These are phyloP conservation scores for Beaufortia kweichowensis DNA, from an alignment of 2,113 vertebrate species.

Conservation along the genomic window DNA sequence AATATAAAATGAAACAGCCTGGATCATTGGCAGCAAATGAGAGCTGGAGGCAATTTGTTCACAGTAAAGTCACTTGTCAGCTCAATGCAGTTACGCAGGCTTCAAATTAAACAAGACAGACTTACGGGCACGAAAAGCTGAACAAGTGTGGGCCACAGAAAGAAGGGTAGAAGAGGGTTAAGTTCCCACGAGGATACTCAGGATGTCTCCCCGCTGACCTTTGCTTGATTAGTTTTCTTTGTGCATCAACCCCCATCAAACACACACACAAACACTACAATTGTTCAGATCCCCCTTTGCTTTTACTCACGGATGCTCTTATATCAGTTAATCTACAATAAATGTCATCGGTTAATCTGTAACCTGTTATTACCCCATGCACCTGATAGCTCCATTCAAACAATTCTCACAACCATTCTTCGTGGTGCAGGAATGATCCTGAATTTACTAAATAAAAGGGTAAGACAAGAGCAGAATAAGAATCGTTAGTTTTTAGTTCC, in stretches of 20 bases:
- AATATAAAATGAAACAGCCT: not conserved
- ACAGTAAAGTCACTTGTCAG: conserved; percentile 9
- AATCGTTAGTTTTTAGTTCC: not conserved
- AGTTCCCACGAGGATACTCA: conserved; percentile 40
- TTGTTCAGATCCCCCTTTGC: conserved; percentile 25
- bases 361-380: conserved; percentile 37
- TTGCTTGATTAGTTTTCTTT: conserved; percentile 56
- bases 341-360: conserved; percentile 50
- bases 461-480: not conserved
- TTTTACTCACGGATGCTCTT: conserved; percentile 45
- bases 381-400: not conserved
- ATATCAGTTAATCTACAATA: conserved; percentile 50
- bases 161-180: not conserved
- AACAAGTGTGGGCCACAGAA: conserved; percentile 30
- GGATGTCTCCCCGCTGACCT: conserved; percentile 47
- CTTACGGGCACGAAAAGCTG: conserved; percentile 63
- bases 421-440: not conserved
- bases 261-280: conserved; percentile 37
- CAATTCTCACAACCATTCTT: not conserved
- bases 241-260: conserved; percentile 39
- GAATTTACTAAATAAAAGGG: not conserved
- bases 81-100: not conserved
- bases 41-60: conserved; percentile 12
- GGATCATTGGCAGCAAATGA: not conserved
- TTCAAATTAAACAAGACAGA: conserved; percentile 41